A percentile compares a stretch with the other conserved stretches of the same genome.
Conservation (phyloP, 2,113 vertebrate species). For the Gnathonemus longibarbis region DNA sequence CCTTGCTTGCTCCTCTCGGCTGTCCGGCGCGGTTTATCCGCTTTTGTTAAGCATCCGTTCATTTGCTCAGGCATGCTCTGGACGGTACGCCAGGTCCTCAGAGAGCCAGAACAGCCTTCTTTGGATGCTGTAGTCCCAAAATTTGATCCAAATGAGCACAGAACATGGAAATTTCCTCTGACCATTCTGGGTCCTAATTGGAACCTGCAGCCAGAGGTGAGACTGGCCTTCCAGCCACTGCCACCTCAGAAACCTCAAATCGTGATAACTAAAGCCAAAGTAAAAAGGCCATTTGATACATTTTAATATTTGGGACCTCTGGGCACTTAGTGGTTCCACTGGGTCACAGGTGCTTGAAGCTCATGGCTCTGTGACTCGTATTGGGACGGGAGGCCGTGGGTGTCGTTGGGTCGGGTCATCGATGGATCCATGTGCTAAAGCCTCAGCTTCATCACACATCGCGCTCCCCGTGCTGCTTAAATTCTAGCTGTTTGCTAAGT, state of each 20-base stretch:
- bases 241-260: not conserved
- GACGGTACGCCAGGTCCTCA: not conserved
- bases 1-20: not conserved
- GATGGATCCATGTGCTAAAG: not conserved
- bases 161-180: not conserved
- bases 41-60: not conserved
- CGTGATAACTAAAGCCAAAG: not conserved
- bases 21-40: not conserved
- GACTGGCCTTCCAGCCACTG: not conserved
- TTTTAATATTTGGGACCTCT: not conserved
- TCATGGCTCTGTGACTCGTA: not conserved
- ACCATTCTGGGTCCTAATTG: not conserved
- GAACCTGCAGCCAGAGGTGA: not conserved
- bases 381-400: not conserved
- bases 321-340: not conserved
- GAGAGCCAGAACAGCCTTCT: not conserved
- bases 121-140: not conserved
- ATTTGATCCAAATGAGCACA: not conserved
- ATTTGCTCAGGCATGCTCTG: not conserved
- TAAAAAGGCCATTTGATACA: not conserved
- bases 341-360: not conserved
- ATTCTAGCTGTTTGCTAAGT: not conserved
- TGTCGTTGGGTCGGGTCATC: not conserved
- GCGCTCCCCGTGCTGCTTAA: not conserved
- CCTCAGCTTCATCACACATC: not conserved